Conservation (phyloP, 1,140 invertebrate species). For the Drosophila ogumai region DNA sequence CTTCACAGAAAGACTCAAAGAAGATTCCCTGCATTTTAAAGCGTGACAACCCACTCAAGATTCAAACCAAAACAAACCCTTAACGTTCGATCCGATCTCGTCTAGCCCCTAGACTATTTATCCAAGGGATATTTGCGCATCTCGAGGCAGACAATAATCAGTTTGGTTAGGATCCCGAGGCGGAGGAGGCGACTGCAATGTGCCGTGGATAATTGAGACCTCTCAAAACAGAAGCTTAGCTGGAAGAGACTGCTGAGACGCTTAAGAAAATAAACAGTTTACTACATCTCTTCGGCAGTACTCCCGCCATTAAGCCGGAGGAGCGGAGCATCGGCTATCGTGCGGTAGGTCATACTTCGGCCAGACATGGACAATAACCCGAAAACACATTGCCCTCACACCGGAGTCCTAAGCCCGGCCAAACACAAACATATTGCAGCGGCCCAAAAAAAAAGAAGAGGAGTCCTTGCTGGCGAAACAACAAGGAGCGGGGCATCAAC, state of each 20-base stretch:
- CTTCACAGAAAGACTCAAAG: neutral
- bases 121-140: neutral
- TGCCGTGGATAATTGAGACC: slow-evolving; percentile 39
- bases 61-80: neutral
- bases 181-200: slow-evolving; percentile 12
- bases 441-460: slow-evolving; percentile 16
- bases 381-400: slow-evolving; percentile 51
- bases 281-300: neutral
- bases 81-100: slow-evolving; percentile 1
- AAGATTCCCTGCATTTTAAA: neutral
- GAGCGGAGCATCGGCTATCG: slow-evolving; percentile 7
- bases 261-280: slow-evolving; percentile 46
- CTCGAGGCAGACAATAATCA: slow-evolving; percentile 23
- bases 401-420: slow-evolving; percentile 44
- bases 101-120: slow-evolving; percentile 14
- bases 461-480: slow-evolving; percentile 32
- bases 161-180: slow-evolving; percentile 30
- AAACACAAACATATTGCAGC: slow-evolving; percentile 74
- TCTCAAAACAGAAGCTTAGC: slow-evolving; percentile 56
- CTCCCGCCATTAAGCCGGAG: slow-evolving; percentile 13
- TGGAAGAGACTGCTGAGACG: slow-evolving; percentile 18
- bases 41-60: neutral
- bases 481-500: slow-evolving; percentile 43
- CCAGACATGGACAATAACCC: slow-evolving; percentile 22
- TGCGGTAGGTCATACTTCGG: slow-evolving; percentile 48